Base-by-base conservation (phyloP, 2,797 vertebrate species). In the Sebastes dallii region DNA sequence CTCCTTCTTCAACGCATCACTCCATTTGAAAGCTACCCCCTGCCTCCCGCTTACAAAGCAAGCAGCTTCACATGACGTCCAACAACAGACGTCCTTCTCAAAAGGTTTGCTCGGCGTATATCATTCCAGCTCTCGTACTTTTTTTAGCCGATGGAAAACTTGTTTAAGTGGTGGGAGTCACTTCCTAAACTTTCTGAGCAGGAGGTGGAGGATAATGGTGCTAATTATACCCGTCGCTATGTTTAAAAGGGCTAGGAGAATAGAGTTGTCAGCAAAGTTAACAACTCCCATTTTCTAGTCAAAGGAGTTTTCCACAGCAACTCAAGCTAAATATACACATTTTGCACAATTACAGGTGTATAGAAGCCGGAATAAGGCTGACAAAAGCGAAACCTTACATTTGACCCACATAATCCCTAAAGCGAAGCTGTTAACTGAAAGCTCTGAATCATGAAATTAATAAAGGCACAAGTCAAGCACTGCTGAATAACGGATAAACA, bases 371-470 rank as follows among this genome's bases (percentile, higher is more conserved):
- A 71, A 77, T 79, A 29, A 36, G 50, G 84, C 83, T 83, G 86
- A 90, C 83, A 86, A 77, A 87, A 88, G 80, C 42, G 68, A 90
- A 88, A 88, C 61, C 71, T 82, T 69, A 76, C 71, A 85, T 80
- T 67, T 88, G 72, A 86, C 68, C 77, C 84, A 72, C 71, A 88
- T 89, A 85, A 90, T 90, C 82, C 84, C 81, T 62, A 71, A 77
- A 89, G 86, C 58, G 10, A 85, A 61, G 77, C 78, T 67, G 79
- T 74, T 75, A 84, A 89, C 76, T 66, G 81, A 88, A 90, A 88
- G 83, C 88, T 89, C 70, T 89, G 79, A 86, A 84, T 93, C 90
- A 78, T 83, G 84, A 91, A 91, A 88, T 93, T 88, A 90, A 94
- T 94, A 86, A 89, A 84, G 64, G 79, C 3, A 79, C 77, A 75